Base-by-base conservation (phyloP, 2,797 vertebrate genomes). In the Iguana delicatissima region DNA sequence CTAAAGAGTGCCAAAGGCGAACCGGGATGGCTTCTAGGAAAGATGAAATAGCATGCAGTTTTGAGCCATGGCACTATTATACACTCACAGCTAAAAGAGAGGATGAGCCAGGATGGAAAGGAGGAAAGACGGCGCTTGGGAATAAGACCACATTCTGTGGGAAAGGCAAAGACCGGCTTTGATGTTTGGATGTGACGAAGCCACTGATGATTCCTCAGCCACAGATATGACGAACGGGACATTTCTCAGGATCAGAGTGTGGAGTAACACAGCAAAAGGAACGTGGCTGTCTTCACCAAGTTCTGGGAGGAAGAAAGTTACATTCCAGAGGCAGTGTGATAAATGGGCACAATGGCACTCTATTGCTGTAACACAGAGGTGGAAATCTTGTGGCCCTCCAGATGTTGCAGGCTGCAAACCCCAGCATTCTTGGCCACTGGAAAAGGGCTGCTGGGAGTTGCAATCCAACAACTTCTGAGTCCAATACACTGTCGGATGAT, bases 1-100 rank as follows among this genome's bases (percentile, higher is more conserved):
- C 85, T 89, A 89, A 95, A 93, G 88, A 88, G 13, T 93, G 92
- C 94, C 94, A 94, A 92, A 94, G 94, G 95, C 95, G 94, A 96
- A 93, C 96, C 91, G 92, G 90, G 87, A 88, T 93, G 86, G 92
- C 91, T 90, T 90, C 93, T 93, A 92, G 89, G 94, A 91, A 95
- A 92, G 94, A 95, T 93, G 93, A 93, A 94, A 95, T 89, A 84
- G 89, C 87, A 90, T 91, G 89, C 90, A 95, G 93, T 93, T 94
- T 62, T 94, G 82, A 92, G 94, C 95, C 91, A 86, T 57, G 89
- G 91, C 95, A 92, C 89, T 83, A 50, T 86, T 38, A 42, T 6
- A 32, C 29, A 10, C 42, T 26, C 89, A 26, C 91, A 88, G 73
- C 93, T 64, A 89, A 52, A 67, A 94, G 92, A 88, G 91, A 77